Conservation (phyloP, 1,140 invertebrate genomes). For the Sitobion miscanthi region DNA sequence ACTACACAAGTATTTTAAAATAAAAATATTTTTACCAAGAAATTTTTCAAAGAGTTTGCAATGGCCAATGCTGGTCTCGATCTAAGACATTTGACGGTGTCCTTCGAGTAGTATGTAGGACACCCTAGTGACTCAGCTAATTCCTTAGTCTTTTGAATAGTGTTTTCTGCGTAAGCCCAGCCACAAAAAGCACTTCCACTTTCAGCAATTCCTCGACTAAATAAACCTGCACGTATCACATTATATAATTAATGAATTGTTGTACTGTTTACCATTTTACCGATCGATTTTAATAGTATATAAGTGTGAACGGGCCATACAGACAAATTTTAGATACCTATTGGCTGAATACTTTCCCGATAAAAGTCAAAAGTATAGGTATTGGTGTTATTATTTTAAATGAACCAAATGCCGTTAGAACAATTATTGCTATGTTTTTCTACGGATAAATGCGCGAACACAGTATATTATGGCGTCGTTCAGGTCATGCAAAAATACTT, state of each 20-base stretch:
- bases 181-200: conserved; percentile 76
- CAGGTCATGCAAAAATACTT: too few species aligned
- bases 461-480: too few species aligned
- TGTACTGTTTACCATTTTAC: neutral
- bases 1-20: neutral
- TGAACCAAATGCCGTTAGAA: too few species aligned
- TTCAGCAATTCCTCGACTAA: conserved; percentile 76
- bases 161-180: conserved; percentile 74
- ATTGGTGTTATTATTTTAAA: too few species aligned
- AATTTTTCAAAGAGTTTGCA: conserved; percentile 61
- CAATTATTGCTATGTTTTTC: too few species aligned
- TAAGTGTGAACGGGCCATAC: neutral
- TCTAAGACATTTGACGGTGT: conserved; percentile 76
- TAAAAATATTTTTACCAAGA: conserved; percentile 31
- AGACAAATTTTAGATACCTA: neutral
- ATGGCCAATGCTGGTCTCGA: conserved; percentile 68
- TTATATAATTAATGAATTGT: neutral
- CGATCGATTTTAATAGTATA: neutral
- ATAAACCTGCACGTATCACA: conserved; percentile 65
- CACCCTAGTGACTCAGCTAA: conserved; percentile 75
- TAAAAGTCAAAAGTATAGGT: too few species aligned
- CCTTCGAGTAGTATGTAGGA: conserved; percentile 65
- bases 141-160: conserved; percentile 71
- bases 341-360: too few species aligned
- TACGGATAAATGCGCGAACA: too few species aligned